phyloP scores from a whole-genome alignment of 53 echinoderm and acorn worm genomes.

The Pentamera pediparva region DNA sequence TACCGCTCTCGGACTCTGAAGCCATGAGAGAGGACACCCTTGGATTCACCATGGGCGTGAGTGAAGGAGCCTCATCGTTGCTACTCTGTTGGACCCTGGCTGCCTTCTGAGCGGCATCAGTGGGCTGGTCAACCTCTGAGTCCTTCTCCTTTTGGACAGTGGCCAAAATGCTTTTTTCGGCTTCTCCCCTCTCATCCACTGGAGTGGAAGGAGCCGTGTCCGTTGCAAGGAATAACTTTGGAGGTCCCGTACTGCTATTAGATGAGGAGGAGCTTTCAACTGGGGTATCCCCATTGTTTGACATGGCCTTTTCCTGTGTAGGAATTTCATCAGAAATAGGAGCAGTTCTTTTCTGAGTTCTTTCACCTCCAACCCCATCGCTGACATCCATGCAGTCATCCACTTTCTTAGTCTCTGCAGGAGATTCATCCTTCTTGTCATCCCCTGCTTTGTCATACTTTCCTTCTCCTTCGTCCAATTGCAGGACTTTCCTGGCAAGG shows the following conservation, averaged over 20 bases:
- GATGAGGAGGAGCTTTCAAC: neutral
- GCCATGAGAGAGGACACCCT: neutral
- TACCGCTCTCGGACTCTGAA: conserved; percentile 28
- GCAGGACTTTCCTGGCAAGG: neutral
- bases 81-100: neutral
- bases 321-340: too few relatives aligned
- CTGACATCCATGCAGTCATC: neutral
- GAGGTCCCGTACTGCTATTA: neutral
- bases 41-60: neutral
- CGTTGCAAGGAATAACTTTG: neutral
- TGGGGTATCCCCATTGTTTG: too few relatives aligned
- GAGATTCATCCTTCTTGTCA: neutral
- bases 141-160: too few relatives aligned
- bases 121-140: too few relatives aligned
- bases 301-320: too few relatives aligned
- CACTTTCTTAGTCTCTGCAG: neutral
- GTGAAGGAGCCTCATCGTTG: neutral
- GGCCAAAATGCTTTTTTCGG: too few relatives aligned
- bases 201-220: neutral
- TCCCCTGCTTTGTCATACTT: neutral
- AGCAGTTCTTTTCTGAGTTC: neutral
- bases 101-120: too few relatives aligned
- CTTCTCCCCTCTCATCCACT: too few relatives aligned
- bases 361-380: neutral
- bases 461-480: neutral